phyloP scores from a whole-genome alignment of 2,888 invertebrate genomes.

The Agelastica alni region DNA sequence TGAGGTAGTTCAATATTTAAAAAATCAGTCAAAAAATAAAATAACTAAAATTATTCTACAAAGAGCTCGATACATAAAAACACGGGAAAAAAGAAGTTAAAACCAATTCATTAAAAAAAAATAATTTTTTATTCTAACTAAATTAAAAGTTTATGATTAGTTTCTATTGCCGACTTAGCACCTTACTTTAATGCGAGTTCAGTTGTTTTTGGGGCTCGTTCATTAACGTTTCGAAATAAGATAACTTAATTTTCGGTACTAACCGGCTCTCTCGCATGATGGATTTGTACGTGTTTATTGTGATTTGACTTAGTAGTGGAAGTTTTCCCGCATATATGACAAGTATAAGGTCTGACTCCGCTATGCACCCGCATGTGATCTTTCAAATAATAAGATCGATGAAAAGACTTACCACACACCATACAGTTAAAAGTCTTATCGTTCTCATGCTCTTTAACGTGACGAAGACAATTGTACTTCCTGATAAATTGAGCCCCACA shows the following conservation, averaged over 20 bases:
- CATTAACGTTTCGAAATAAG: not conserved
- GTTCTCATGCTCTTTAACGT: constrained; percentile 82
- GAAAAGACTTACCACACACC: constrained; percentile 83
- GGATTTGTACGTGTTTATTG: constrained; percentile 87
- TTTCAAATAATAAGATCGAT: constrained; percentile 83
- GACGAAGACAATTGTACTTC: constrained; percentile 85
- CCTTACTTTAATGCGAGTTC: not conserved
- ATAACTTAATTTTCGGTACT: constrained; percentile 72
- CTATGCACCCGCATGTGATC: constrained; percentile 87
- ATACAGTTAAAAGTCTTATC: constrained; percentile 76
- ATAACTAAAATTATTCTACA: too few relatives aligned
- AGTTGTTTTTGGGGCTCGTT: not conserved
- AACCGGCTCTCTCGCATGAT: constrained; percentile 85
- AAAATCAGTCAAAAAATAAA: too few relatives aligned
- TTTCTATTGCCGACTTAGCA: not conserved
- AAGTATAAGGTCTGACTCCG: constrained; percentile 78
- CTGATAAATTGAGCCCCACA: constrained; percentile 88
- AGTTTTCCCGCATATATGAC: constrained; percentile 87
- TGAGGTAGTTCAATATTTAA: too few relatives aligned
- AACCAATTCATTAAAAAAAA: not conserved
- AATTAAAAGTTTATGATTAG: not conserved
- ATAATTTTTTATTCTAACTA: not conserved
- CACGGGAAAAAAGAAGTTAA: too few relatives aligned
- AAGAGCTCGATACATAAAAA: too few relatives aligned
- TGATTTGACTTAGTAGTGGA: constrained; percentile 90